Percentiles rank a stretch among this genome's conserved stretches.
phyloP scores from a whole-genome alignment of 2,113 vertebrate genomes.

The Ahaetulla prasina region DNA sequence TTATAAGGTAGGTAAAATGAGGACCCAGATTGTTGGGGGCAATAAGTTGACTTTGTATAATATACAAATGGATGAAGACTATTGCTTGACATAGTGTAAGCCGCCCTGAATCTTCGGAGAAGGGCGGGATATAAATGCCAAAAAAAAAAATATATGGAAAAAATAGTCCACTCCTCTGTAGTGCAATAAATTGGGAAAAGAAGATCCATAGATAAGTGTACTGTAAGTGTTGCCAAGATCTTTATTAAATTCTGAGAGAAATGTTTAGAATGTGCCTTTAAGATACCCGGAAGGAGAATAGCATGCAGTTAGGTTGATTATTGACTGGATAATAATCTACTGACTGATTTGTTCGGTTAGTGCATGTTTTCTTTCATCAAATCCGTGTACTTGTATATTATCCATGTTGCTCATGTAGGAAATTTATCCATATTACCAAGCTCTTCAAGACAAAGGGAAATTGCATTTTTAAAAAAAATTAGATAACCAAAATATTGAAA shows the following conservation, averaged over 20 bases:
- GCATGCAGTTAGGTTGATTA: not conserved
- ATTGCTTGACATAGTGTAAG: too few species aligned
- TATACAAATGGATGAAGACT: too few species aligned
- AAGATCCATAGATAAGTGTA: not conserved
- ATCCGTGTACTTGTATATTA: not conserved
- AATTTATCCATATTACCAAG: not conserved
- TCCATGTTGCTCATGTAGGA: not conserved
- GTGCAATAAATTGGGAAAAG: not conserved
- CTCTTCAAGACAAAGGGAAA: not conserved
- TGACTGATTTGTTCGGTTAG: not conserved
- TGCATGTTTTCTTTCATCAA: not conserved
- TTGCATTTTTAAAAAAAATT: not conserved
- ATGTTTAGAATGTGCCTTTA: not conserved
- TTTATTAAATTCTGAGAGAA: not conserved
- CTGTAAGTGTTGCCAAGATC: not conserved
- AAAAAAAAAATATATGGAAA: too few species aligned
- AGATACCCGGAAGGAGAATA: not conserved
- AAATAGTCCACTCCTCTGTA: not conserved
- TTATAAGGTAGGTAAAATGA: too few species aligned
- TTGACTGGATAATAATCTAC: not conserved
- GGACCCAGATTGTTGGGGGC: too few species aligned
- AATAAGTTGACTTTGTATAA: too few species aligned
- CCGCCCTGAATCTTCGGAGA: too few species aligned
- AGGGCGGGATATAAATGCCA: too few species aligned
- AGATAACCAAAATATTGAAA: not conserved